A percentile compares a stretch with the other conserved stretches of the same genome.
phyloP scores from a whole-genome alignment of 2,888 invertebrate species.

The Notodonta dromedarius region DNA sequence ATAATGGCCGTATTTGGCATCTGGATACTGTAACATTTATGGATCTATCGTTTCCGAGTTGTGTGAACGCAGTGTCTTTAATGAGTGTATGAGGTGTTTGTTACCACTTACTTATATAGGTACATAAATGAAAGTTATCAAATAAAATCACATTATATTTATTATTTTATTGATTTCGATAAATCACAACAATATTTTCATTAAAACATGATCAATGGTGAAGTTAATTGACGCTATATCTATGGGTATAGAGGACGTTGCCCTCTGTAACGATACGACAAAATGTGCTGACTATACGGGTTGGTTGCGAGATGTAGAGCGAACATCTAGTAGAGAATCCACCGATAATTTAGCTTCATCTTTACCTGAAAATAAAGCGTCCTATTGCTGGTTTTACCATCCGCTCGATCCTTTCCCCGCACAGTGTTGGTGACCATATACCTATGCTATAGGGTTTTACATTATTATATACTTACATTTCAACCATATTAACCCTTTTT shows the following conservation, averaged over 20 bases:
- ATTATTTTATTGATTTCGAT: constrained; percentile 37
- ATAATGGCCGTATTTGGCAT: no score
- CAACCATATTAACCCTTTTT: no score
- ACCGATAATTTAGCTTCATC: background rate
- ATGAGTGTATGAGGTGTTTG: no score
- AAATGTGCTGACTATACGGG: constrained; percentile 5
- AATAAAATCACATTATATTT: background rate
- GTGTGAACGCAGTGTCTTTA: no score
- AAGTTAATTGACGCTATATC: constrained; percentile 60
- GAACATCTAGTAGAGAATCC: background rate
- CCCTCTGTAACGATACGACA: constrained; percentile 16
- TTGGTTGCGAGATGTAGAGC: background rate
- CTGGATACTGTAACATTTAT: no score
- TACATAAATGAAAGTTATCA: background rate
- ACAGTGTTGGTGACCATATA: no score
- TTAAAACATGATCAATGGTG: constrained; percentile 48
- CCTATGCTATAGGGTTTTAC: no score
- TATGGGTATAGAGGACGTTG: constrained; percentile 31
- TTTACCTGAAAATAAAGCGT: background rate
- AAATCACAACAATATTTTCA: constrained; percentile 56
- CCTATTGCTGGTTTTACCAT: background rate
- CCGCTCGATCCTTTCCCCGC: no score
- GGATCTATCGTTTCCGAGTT: no score
- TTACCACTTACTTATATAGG: background rate
- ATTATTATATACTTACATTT: no score